Evolutionary conservation across 2,888 invertebrate species (phyloP).

Genomic region (Cantharis flavilabris): DNA sequence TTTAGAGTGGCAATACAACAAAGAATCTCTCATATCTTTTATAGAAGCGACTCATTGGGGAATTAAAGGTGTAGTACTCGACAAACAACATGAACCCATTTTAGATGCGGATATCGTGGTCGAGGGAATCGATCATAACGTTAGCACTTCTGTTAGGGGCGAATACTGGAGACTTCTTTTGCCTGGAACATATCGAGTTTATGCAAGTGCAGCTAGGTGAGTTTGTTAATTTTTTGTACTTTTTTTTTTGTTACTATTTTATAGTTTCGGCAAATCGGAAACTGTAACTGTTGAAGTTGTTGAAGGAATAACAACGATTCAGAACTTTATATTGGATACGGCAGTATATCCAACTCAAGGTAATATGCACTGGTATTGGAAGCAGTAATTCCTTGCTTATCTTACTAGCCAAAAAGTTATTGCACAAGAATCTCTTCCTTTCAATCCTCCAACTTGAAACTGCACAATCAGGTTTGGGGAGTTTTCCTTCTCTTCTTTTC

Average conservation of each 20-base stretch:
- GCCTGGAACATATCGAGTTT: conserved; percentile 83
- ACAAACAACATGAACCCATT: conserved; percentile 63
- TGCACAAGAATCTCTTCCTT: background rate
- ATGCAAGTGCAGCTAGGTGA: conserved; percentile 75
- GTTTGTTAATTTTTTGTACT: conserved; percentile 25
- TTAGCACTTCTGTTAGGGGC: conserved; percentile 79
- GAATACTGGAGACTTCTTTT: conserved; percentile 94
- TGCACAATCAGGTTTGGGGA: background rate
- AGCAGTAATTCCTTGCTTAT: conserved; percentile 4
- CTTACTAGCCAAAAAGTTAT: background rate
- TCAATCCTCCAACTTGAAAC: background rate
- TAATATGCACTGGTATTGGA: conserved; percentile 15
- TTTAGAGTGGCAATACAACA: conserved; percentile 83
- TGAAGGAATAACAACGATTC: conserved; percentile 50
- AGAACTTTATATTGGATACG: conserved; percentile 55
- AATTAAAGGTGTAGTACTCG: conserved; percentile 66
- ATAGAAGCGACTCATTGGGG: conserved; percentile 83
- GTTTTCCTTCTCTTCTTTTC: background rate
- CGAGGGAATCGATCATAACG: conserved; percentile 76
- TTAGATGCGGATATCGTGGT: conserved; percentile 77
- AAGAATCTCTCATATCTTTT: conserved; percentile 80
- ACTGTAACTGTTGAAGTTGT: conserved; percentile 51
- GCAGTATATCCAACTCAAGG: conserved; percentile 24
- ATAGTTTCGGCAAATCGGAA: conserved; percentile 59
- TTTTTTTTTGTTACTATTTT: conserved; percentile 35